phyloP scores from a whole-genome alignment of 2,888 invertebrate species.

The Erpobdella octoculata region DNA sequence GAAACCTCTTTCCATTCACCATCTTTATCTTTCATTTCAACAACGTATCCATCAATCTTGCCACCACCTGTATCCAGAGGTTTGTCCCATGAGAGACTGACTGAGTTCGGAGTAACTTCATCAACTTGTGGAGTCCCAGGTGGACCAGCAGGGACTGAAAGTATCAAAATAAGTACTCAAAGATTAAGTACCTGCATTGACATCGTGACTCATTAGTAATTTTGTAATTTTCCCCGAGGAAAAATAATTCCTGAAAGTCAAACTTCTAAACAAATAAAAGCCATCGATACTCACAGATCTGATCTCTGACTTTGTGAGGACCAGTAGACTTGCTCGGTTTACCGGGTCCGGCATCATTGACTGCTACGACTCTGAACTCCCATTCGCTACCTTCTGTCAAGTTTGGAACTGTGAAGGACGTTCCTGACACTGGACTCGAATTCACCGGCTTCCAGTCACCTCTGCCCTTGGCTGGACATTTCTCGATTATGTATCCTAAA shows the following conservation, averaged over 20 bases:
- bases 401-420: conserved; percentile 46
- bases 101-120: conserved; percentile 93
- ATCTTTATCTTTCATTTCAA: conserved; percentile 86
- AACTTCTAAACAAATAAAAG: not conserved
- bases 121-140: conserved; percentile 84
- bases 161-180: not conserved
- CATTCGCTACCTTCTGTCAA: conserved; percentile 49
- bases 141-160: conserved; percentile 74
- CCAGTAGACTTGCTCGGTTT: conserved; percentile 85
- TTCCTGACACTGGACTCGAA: conserved; percentile 42
- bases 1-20: conserved; percentile 62
- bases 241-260: not conserved
- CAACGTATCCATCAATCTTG: conserved; percentile 91
- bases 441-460: conserved; percentile 35
- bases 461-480: conserved; percentile 27
- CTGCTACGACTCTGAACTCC: conserved; percentile 53
- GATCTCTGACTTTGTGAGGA: conserved; percentile 50
- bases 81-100: conserved; percentile 88
- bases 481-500: conserved; percentile 32
- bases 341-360: conserved; percentile 58
- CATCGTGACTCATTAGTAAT: no score
- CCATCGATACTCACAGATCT: conserved; percentile 46
- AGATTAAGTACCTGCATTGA: no score
- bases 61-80: conserved; percentile 90
- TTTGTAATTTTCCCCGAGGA: not conserved